Evolutionary conservation across 1,140 invertebrate genomes (phyloP).

Genomic region (Megalonaias nervosa): DNA sequence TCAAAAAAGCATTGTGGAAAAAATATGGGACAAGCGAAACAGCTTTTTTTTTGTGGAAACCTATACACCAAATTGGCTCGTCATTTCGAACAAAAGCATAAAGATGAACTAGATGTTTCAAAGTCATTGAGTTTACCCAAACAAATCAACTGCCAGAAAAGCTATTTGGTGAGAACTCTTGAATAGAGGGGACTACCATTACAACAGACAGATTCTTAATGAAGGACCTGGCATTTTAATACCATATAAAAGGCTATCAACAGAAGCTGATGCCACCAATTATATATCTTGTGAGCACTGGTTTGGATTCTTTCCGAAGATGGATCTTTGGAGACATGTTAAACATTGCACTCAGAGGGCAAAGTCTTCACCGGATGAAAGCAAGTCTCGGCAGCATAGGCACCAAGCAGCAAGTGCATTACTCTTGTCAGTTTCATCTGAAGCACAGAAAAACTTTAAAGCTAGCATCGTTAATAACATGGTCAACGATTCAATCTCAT

Average conservation of each 20-base stretch:
- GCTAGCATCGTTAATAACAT: neutral
- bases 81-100: no score
- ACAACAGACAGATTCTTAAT: neutral
- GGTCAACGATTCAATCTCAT: neutral
- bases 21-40: no score
- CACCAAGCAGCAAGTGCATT: neutral
- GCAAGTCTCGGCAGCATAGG: neutral
- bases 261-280: neutral
- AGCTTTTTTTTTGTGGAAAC: no score
- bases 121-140: no score
- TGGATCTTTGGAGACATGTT: slow-evolving; percentile 17
- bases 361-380: neutral
- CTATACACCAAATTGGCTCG: no score
- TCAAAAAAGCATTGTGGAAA: no score
- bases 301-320: slow-evolving; percentile 11
- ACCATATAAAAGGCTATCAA: neutral
- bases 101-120: no score
- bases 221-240: neutral
- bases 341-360: neutral
- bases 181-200: neutral
- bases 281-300: slow-evolving; percentile 25
- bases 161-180: neutral
- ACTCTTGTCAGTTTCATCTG: neutral
- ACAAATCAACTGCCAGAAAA: no score
- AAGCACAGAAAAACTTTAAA: neutral